These are phyloP conservation scores for Falcunculus frontatus DNA, from an alignment of 2,113 vertebrate genomes.

Conservation along the genomic window DNA sequence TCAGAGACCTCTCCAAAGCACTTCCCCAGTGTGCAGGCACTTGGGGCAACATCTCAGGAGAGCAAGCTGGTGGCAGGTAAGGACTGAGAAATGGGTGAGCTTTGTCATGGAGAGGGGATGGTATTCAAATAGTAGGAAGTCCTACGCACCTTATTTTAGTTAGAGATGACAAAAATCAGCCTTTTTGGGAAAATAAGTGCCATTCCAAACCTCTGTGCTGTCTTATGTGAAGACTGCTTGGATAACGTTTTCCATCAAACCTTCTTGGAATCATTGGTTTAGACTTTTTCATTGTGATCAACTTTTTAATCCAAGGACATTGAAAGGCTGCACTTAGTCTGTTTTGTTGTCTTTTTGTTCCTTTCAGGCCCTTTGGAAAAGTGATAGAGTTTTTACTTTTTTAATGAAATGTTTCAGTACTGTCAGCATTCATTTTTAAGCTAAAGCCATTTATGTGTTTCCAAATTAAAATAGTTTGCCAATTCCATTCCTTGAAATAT, in stretches of 20 bases:
- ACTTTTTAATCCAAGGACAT: neutral
- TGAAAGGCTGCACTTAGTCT: neutral
- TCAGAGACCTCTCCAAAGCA: neutral
- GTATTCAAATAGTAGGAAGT: neutral
- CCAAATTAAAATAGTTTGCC: neutral
- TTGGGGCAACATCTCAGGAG: neutral
- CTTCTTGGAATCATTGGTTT: neutral
- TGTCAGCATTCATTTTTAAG: neutral
- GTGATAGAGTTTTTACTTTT: neutral
- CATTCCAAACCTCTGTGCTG: neutral
- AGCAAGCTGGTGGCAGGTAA: neutral
- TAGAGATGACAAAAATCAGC: neutral
- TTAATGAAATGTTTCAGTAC: neutral
- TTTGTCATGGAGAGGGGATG: neutral
- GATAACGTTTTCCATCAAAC: neutral
- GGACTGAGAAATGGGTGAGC: neutral
- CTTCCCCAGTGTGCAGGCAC: neutral
- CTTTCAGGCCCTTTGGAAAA: neutral
- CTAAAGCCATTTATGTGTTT: neutral
- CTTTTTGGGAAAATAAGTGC: neutral
- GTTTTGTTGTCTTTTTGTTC: neutral
- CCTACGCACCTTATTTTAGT: neutral
- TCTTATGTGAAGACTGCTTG: neutral
- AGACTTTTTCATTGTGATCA: neutral
- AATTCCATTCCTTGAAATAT: neutral